Evolutionary conservation across 92 coral and sea anemone species (phyloP), one percentile per base, ranked within the genome.

Genomic region (Paragorgia papillata): DNA sequence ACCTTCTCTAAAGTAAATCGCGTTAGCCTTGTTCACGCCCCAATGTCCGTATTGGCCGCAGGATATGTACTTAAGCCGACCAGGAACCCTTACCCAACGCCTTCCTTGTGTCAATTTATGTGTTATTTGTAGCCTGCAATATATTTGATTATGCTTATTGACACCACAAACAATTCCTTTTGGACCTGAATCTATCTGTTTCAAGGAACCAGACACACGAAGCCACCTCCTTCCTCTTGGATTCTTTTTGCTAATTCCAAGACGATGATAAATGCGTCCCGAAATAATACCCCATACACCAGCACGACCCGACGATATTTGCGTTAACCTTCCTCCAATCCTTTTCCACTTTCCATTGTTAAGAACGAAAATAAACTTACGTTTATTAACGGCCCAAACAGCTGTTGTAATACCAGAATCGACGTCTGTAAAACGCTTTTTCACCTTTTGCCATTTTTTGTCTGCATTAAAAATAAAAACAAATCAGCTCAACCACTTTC

Each of bases 121-220:
- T 27, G 5, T 50, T 30, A 82, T 54, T 1, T 66, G 74, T 14
- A 21, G 63, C 1, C 85, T 68, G 65, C 58, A 64, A 44, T 48
- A 82, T 7, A 82, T 66, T 12, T 61, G 17, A 5, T 48, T 28
- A 37, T 61, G 0, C 37, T 54, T 74, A 44, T 54, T 82, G 34
- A 82, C 81, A 17, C 85, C 85, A 68, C 85, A 82, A 15, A 82
- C 66, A 20, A 69, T 64, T 9, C 85, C 85, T 14, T 51, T 34
- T 0, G 85, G 81, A 10, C 85, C 85, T 21, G 80, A 73, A 50
- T 82, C 85, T 0, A 82, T 64, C 34, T 82, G 80, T 26, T 62
- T 74, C 2, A 82, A 69, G n/a, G 10, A 1, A 18, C 73, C 73
- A 39, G 18, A 10, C 17, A 43, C 54, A n/a, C 39, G 4, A 21